These are phyloP conservation scores for Drosophila flavopinicola DNA, from an alignment of 2,888 invertebrate species.

Conservation along the genomic window DNA sequence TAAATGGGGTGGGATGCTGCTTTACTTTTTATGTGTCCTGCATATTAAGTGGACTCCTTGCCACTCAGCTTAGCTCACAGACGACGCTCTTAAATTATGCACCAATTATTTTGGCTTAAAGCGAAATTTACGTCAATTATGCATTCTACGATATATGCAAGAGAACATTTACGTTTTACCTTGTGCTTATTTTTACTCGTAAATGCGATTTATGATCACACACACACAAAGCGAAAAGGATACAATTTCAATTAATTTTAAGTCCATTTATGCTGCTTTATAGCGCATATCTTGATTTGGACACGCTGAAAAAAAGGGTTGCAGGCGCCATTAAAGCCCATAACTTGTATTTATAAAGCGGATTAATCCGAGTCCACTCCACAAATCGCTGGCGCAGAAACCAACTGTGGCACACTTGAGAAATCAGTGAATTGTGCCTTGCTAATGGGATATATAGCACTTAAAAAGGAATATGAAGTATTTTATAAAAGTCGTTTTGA, in stretches of 20 bases:
- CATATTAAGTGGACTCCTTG: conserved; percentile 46
- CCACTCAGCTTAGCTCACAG: conserved; percentile 10
- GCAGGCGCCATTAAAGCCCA: conserved; percentile 46
- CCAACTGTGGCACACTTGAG: conserved; percentile 43
- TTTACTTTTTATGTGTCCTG: conserved; percentile 40
- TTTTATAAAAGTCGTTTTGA: conserved; percentile 18
- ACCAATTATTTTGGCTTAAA: conserved; percentile 66
- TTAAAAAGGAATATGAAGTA: conserved; percentile 13
- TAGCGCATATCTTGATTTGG: conserved; percentile 27
- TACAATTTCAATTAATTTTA: conserved; percentile 78
- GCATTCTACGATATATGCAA: conserved; percentile 55
- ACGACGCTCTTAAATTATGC: conserved; percentile 49
- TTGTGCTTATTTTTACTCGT: conserved; percentile 5
- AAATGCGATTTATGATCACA: conserved; percentile 44
- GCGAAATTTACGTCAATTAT: conserved; percentile 64
- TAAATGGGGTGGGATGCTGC: conserved; percentile 16
- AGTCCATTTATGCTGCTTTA: conserved; percentile 52
- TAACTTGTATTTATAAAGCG: conserved; percentile 65
- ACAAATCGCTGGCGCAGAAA: conserved; percentile 43
- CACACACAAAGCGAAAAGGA: conserved; percentile 23
- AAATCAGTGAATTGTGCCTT: conserved; percentile 43
- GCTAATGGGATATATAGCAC: conserved; percentile 19
- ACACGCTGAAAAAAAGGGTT: conserved; percentile 44
- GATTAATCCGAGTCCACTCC: conserved; percentile 65
- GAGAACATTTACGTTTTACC: conserved; percentile 10